phyloP scores from a whole-genome alignment of 2,797 vertebrate genomes.

The Cygnus olor region DNA sequence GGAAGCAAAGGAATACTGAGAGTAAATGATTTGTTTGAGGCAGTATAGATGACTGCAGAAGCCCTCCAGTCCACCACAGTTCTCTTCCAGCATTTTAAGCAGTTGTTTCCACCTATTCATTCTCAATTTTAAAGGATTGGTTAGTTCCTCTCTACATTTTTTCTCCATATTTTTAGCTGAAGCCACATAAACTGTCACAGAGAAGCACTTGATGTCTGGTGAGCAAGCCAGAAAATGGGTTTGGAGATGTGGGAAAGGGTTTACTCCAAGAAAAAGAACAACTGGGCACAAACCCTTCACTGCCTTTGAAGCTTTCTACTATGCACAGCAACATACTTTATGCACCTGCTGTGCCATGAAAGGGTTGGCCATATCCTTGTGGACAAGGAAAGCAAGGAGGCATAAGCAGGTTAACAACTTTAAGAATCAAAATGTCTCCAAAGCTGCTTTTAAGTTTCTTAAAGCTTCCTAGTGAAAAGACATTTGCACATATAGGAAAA shows the following conservation, averaged over 20 bases:
- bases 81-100: neutral
- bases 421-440: neutral
- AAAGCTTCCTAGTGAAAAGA: neutral
- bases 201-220: neutral
- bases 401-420: neutral
- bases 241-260: neutral
- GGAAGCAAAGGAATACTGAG: neutral
- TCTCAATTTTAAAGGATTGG: neutral
- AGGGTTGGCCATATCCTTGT: neutral
- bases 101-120: neutral
- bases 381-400: neutral
- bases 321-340: neutral
- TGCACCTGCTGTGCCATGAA: neutral
- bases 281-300: neutral
- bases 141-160: neutral
- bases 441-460: neutral
- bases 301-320: neutral
- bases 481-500: neutral
- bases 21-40: neutral
- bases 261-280: neutral
- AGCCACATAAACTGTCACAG: neutral
- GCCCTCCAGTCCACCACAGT: neutral
- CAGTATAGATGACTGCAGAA: neutral
- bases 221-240: neutral
- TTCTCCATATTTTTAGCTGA: neutral